Evolutionary conservation across 2,113 vertebrate genomes (phyloP).

Genomic region (Rhegmatorhina hoffmannsi): DNA sequence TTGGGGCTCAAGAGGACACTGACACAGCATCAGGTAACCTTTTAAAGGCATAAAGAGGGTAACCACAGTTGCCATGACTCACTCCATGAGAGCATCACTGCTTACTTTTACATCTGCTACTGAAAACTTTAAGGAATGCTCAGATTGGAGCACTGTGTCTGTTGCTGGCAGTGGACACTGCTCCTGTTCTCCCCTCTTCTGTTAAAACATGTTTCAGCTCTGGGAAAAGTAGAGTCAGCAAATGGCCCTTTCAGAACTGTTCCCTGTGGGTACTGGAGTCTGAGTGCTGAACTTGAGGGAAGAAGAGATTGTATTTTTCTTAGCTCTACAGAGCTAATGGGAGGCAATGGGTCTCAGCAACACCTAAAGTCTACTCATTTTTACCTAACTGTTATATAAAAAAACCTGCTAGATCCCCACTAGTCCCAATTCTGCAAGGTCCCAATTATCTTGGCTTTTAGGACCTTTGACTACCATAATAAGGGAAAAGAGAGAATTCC

Average conservation of each 20-base stretch:
- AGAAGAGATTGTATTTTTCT: background rate
- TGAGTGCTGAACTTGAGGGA: background rate
- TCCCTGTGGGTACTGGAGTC: background rate
- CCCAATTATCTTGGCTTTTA: background rate
- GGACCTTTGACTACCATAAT: background rate
- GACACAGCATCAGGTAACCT: background rate
- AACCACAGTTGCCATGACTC: slow-evolving; percentile 31
- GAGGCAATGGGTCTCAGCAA: slow-evolving; percentile 15
- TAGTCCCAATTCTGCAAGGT: background rate
- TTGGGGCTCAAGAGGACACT: background rate
- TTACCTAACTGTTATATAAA: background rate
- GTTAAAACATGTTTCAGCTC: slow-evolving; percentile 8
- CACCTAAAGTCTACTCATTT: background rate
- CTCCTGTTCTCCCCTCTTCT: slow-evolving; percentile 11
- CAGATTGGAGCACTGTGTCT: slow-evolving; percentile 46
- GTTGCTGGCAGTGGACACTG: slow-evolving; percentile 73
- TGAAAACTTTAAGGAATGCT: slow-evolving; percentile 12
- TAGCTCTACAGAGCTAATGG: background rate
- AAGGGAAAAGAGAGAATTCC: slow-evolving; percentile 19
- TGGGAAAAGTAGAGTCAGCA: slow-evolving; percentile 6
- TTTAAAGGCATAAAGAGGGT: slow-evolving; percentile 19
- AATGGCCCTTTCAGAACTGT: background rate
- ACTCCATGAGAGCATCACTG: background rate
- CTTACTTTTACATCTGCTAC: slow-evolving; percentile 17
- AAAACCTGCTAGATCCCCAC: background rate